Conservation (phyloP, 2,888 invertebrate species). For the Slavum lentiscoides region DNA sequence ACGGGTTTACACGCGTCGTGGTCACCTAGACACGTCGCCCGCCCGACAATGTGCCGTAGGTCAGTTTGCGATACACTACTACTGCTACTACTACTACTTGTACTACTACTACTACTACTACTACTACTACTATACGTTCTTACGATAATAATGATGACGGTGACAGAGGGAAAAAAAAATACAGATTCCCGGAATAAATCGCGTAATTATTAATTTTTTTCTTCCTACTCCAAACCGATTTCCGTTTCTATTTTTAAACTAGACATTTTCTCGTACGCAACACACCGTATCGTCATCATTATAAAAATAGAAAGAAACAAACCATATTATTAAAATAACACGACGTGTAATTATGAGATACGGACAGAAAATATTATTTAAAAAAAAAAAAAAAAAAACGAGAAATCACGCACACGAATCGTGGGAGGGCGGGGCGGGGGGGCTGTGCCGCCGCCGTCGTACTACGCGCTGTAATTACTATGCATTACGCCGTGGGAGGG, state of each 20-base stretch:
- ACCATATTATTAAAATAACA: too few relatives aligned
- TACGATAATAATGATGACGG: too few relatives aligned
- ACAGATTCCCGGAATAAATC: neutral
- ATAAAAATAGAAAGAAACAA: too few relatives aligned
- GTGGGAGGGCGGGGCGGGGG: neutral
- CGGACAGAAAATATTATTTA: too few relatives aligned
- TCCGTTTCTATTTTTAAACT: slow-evolving; percentile 5
- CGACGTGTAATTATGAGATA: too few relatives aligned
- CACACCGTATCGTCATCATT: neutral
- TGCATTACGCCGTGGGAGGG: neutral
- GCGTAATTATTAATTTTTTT: neutral
- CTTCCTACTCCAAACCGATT: neutral
- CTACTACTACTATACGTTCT: too few relatives aligned
- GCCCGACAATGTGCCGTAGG: slow-evolving; percentile 32
- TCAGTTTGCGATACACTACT: slow-evolving; percentile 23
- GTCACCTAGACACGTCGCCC: too few relatives aligned
- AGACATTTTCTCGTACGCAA: neutral
- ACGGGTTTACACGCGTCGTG: neutral
- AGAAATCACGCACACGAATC: slow-evolving; percentile 5
- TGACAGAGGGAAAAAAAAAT: too few relatives aligned
- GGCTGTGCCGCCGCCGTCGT: too few relatives aligned
- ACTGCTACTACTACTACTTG: too few relatives aligned
- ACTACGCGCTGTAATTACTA: neutral
- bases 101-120: neutral
- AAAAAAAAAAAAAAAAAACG: neutral